Conservation (phyloP, 2,113 vertebrate species). For the Poecile atricapillus region DNA sequence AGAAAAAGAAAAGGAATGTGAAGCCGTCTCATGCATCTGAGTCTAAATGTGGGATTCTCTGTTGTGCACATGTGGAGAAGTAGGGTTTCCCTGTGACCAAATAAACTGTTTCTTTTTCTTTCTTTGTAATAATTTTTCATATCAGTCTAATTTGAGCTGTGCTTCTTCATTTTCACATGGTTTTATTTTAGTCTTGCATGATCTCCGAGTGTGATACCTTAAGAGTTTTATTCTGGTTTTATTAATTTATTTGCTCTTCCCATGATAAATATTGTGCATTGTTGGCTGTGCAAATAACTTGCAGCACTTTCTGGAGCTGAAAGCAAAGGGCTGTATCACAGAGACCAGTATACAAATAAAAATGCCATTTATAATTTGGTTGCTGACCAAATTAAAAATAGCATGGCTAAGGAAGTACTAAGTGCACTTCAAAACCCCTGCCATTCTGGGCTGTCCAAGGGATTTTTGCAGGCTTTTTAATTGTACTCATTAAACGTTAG, state of each 20-base stretch:
- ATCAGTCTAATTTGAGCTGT: not conserved
- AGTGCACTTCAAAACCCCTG: not conserved
- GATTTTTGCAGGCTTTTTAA: slow-evolving; percentile 16
- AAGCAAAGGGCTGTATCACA: not conserved
- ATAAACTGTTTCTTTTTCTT: not conserved
- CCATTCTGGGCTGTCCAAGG: not conserved
- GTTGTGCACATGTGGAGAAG: not conserved
- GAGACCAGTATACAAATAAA: not conserved
- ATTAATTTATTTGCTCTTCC: slow-evolving; percentile 16
- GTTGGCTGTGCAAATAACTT: not conserved
- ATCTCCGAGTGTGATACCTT: not conserved
- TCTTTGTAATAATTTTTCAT: not conserved
- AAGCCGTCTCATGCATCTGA: not conserved
- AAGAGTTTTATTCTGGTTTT: slow-evolving; percentile 34
- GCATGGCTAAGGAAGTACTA: not conserved
- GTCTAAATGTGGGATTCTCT: not conserved
- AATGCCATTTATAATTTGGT: not conserved
- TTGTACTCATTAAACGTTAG: not conserved
- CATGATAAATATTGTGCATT: not conserved
- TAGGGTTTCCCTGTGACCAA: not conserved
- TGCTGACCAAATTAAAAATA: not conserved
- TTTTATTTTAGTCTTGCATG: not conserved
- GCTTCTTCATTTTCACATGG: not conserved
- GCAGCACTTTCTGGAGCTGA: not conserved
- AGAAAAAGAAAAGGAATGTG: not conserved